phyloP scores from a whole-genome alignment of 2,888 invertebrate species.

The Micropterix aruncella region DNA sequence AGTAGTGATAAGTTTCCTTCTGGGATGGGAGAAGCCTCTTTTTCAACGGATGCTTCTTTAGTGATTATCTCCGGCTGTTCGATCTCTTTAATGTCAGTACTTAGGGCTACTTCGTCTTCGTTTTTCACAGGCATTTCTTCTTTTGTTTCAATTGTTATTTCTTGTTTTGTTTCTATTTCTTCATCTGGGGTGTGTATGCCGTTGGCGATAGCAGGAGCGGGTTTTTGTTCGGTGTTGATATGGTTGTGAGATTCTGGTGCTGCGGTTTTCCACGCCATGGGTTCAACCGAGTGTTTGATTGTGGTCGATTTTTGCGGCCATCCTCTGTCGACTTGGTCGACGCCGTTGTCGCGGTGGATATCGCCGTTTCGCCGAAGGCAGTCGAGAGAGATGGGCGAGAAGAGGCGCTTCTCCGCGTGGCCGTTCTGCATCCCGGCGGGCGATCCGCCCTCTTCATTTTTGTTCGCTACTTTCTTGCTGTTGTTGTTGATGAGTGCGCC shows the following conservation, averaged over 20 bases:
- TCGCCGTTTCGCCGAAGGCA: conserved; percentile 25
- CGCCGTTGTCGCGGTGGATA: conserved; percentile 4
- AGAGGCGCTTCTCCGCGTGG: conserved; percentile 26
- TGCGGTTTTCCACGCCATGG: background rate
- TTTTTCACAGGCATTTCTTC: conserved; percentile 14
- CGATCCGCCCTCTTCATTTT: conserved; percentile 28
- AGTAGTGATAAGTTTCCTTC: conserved; percentile 23
- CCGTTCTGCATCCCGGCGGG: conserved; percentile 34
- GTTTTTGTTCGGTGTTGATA: background rate
- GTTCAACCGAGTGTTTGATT: background rate
- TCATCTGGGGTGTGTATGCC: background rate
- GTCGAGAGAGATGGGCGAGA: conserved; percentile 32
- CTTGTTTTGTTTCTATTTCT: too few species aligned
- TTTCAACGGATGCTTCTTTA: conserved; percentile 23
- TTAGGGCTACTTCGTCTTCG: background rate
- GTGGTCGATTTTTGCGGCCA: conserved; percentile 21
- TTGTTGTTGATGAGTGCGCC: conserved; percentile 36
- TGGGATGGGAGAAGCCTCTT: conserved; percentile 20
- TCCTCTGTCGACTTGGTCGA: conserved; percentile 28
- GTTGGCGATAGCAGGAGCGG: background rate
- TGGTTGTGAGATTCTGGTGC: background rate
- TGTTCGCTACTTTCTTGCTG: conserved; percentile 27
- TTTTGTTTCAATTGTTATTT: conserved; percentile 7
- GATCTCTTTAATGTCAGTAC: background rate
- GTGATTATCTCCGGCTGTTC: conserved; percentile 19